phyloP scores from a whole-genome alignment of 1,140 invertebrate genomes.

The Sarcophaga peregrina region DNA sequence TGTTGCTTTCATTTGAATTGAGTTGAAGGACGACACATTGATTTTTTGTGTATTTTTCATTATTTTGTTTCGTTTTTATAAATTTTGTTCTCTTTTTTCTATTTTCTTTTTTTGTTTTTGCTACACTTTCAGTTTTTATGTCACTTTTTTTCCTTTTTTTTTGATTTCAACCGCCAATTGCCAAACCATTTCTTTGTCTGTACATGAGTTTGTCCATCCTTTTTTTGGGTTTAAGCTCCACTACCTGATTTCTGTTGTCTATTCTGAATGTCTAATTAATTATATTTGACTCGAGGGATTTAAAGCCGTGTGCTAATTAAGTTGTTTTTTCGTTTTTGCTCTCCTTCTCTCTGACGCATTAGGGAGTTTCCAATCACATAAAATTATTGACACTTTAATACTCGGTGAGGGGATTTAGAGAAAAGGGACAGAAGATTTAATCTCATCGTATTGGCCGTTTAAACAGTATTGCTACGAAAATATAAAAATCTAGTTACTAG shows the following conservation, averaged over 20 bases:
- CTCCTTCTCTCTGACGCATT: no score
- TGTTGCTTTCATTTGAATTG: background rate
- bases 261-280: constrained; percentile 26
- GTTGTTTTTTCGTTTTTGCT: no score
- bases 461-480: no score
- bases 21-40: background rate
- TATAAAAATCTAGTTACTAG: no score
- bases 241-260: constrained; percentile 13
- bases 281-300: constrained; percentile 15
- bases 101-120: background rate
- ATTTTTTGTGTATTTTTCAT: no score
- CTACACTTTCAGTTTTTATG: background rate
- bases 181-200: background rate
- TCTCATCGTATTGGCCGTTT: no score
- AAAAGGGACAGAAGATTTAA: background rate
- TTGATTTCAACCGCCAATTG: background rate
- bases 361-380: background rate
- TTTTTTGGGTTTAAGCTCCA: no score
- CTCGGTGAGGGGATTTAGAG: background rate
- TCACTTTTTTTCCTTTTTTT: background rate
- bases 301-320: background rate
- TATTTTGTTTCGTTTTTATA: no score
- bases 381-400: background rate
- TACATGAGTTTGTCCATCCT: no score
- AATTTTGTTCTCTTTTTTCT: background rate